Base-by-base conservation (phyloP, 2,797 vertebrate genomes). In the Chiloscyllium punctatum region DNA sequence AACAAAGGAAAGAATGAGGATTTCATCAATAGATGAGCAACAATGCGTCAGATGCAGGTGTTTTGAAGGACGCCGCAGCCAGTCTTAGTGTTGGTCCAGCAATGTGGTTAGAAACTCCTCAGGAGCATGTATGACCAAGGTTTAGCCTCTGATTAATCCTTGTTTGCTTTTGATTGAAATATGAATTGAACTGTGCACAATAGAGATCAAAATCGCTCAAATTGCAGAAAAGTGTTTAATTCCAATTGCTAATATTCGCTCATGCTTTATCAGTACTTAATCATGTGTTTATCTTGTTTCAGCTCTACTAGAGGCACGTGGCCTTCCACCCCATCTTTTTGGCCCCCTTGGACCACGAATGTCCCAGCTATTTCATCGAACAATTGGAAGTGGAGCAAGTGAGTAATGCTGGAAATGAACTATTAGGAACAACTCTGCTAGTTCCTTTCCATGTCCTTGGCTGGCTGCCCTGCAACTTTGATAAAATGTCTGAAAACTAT, bases 341-440 rank as follows among this genome's bases (percentile, higher is more conserved):
- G 99, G 99, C 96, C 99, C 99, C 96, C 98, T 99, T 96, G 99
- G 99, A 97, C 99, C 99, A 96, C 98, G 99, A 96, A 99, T 99
- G 99, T 99, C 99, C 92, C 99, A 99, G 96, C 98, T 99, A 97
- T 99, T 99, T 98, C 99, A 99, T 97, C 98, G 99, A 98, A 99
- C 99, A 97, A 99, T 99, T 97, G 99, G 99, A 97, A 99, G 99
- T 96, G 99, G 99, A 97, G 99, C 99, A 97, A 99, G 99, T 99
- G 97, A 99, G 99, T 97, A 92, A 88, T 74, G 74, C 57, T 62
- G 57, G 11, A 62, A 62, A 62, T 62, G 57, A 62, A 62, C 57
- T 62, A 62, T 62, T 62, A 1, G 30, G 33, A 79, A n/a, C 74
- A 79, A 16, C 13, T 79, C 30, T 4, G 33, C 33, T 79, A 79